Evolutionary conservation across 2,888 invertebrate genomes (phyloP), one percentile per base, ranked within the genome.

Genomic region (Melipona beecheii): DNA sequence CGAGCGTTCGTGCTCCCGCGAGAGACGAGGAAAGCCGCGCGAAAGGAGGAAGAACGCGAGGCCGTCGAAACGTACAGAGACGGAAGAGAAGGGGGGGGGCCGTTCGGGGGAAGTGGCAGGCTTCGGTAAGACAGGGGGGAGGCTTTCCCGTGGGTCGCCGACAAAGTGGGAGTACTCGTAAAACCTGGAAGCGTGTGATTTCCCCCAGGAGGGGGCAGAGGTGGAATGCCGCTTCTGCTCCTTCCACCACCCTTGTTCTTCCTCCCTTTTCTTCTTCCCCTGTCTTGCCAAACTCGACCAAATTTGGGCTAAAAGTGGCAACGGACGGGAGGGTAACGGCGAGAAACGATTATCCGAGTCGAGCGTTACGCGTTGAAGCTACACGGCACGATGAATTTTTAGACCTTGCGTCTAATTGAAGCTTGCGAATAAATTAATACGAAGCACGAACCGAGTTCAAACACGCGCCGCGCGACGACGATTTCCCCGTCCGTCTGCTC

Each of bases 141-240:
- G 71, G 50, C 69, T 86, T 82, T 86, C 91, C 90, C 91, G 87
- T 85, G 91, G 90, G 88, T 90, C 87, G 87, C 69, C 83, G 78
- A 71, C 77, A 87, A 88, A 81, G 87, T 87, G 90, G 90, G 91
- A 89, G 90, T 88, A 90, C 92, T 93, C 93, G 91, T 93, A 93
- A 93, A 93, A 93, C 91, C 90, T 88, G 91, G 91, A 89, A 92
- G 91, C 93, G 92, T 91, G 92, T 93, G 93, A 93, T 93, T 93
- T 93, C 93, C 93, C 93, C 91, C 89, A 93, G 93, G 93, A 93
- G 89, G 90, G 90, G 90, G 89, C 68, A 90, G 89, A 87, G 87
- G 84, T 79, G 89, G 89, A 90, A 91, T 92, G 88, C 90, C 89
- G 88, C 89, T 90, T 27, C 90, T 85, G 73, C 86, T 83, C 79